Evolutionary conservation across 2,888 invertebrate genomes (phyloP), one percentile per base, ranked within the genome.

Genomic region (Cheilosia urbana): DNA sequence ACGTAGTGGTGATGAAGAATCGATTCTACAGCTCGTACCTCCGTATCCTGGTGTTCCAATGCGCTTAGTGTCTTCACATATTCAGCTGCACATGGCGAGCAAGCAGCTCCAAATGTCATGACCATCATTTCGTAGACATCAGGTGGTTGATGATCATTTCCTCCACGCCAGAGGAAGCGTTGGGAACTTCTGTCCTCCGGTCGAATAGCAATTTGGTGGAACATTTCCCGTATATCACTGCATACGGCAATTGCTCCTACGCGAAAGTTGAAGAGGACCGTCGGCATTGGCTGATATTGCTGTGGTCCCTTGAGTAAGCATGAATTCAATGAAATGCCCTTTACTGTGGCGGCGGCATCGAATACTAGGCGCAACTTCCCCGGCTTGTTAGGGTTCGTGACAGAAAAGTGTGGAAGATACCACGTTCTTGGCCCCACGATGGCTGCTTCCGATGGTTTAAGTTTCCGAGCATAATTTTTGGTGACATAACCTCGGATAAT

Each of bases 251-350:
- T 79, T 60, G 63, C 78, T 34, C 89, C 75, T 85, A 13, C 91
- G 84, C n/a, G n/a, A 84, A 92, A 92, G 2, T 90, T 88, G 79
- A 91, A 88, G 37, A 91, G 72, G 1, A 91, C 89, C 2, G 90
- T 89, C 2, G 89, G 79, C 42, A 92, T 71, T 3, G 90, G 87
- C 17, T 88, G 83, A 4, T 90, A 87, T 4, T 90, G 65, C 62
- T 90, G 90, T 2, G 91, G 90, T 2, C 90, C 90, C 27, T 87
- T 83, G 9, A 90, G 62, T 15, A 91, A 68, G 4, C 79, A 24
- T 24, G 88, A 88, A 73, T 90, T 57, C 40, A 13, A 40, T 40
- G 40, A 40, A 2, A 40, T 40, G 4, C 40, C 40, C 15, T 40
- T 40, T 40, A 40, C 40, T 15, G 40, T 30, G 7, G 30, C 30